Base-by-base conservation (phyloP, 2,797 vertebrate genomes). In the Molossus alvarezi region DNA sequence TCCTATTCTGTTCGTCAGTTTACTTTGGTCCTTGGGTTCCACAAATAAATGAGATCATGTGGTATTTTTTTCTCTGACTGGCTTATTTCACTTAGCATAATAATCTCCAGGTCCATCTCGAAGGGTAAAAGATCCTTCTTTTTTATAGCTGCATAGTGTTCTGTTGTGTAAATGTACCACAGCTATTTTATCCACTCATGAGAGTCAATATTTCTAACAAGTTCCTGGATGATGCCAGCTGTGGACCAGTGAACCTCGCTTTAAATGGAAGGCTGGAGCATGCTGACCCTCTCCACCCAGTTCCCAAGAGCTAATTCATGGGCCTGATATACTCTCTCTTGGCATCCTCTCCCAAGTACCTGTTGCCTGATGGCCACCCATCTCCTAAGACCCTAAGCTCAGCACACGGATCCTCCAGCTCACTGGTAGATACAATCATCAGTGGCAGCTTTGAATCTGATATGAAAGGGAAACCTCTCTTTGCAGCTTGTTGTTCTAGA, bases 241-340 rank as follows among this genome's bases (percentile, higher is more conserved):
- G 6, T 27, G 21, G 51, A 27, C 27, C 41, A 11, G 0, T 2
- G 1, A 33, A 21, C 33, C 29, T 37, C 21, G 29, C 2, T 1
- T 11, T 15, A n/a, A 76, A 17, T 27, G 15, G 37, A 20, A 76
- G 45, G 62, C 21, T 57, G 12, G 15, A 45, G 21, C 33, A 27
- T 5, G 45, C 69, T 12, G 33, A 48, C 55, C 57, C 18, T 6
- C 41, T 41, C 80, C 45, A 60, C 11, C 15, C 6, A 6, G 37
- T 41, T 37, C 73, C 64, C 9, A 45, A 53, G 41, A 72, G 29
- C 45, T n/a, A 20, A 60, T 21, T 7, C 20, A 15, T 23, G 21
- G 37, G 41, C 15, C 60, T 41, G 69, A 23, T 14, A 17, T 29
- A 8, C n/a, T 29, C 45, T 6, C 41, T 29, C 88, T 33, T 23